Conservation (phyloP, 2,113 vertebrate species). For the Centropristis striata region DNA sequence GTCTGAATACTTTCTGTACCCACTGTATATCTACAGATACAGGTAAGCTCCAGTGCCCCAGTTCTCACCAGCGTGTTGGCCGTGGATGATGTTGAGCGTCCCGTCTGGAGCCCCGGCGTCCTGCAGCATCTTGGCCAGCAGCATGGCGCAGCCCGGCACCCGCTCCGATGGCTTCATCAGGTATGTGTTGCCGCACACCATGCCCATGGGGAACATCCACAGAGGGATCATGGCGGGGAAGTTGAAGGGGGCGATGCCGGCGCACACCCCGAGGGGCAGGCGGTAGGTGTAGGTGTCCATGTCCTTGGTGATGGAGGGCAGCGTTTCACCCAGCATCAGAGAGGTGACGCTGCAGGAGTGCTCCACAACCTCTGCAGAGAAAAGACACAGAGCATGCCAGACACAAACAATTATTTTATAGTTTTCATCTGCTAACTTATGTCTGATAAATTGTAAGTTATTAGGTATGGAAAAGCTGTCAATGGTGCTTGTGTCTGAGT, state of each 20-base stretch:
- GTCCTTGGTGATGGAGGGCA: constrained; percentile 97
- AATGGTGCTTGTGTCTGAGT: not conserved
- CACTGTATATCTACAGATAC: no score
- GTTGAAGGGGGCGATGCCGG: constrained; percentile 96
- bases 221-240: constrained; percentile 99
- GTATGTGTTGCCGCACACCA: constrained; percentile 98
- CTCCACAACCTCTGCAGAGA: constrained; percentile 94
- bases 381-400: not conserved
- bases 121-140: constrained; percentile 94
- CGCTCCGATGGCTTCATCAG: constrained; percentile 96
- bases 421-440: not conserved
- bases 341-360: constrained; percentile 97
- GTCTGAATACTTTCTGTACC: no score
- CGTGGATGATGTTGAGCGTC: constrained; percentile 95
- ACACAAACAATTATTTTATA: not conserved
- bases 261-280: constrained; percentile 94
- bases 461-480: no score
- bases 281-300: constrained; percentile 97
- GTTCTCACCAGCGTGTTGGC: constrained; percentile 91
- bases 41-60: not conserved
- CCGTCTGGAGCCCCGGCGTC: constrained; percentile 95
- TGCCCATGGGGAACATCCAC: constrained; percentile 98
- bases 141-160: constrained; percentile 94
- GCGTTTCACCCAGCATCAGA: constrained; percentile 95
- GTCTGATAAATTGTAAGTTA: not conserved